A percentile compares a stretch with the other conserved stretches of the same genome.
Evolutionary conservation across 2,797 vertebrate species (phyloP).

Genomic region (Periparus ater): DNA sequence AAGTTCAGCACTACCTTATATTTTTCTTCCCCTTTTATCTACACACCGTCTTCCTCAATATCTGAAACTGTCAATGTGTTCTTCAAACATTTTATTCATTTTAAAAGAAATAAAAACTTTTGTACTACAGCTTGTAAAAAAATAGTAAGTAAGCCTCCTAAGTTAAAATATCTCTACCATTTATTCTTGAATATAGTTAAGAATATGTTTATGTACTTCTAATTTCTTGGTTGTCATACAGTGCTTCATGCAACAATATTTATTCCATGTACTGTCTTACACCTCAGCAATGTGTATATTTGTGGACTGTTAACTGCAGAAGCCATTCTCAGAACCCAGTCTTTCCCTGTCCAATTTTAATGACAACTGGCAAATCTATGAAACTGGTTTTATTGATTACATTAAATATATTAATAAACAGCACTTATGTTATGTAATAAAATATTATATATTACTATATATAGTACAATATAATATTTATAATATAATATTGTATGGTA

Average conservation of each 20-base stretch:
- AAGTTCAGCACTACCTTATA: neutral
- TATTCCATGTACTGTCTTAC: neutral
- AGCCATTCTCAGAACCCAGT: neutral
- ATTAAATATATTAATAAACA: neutral
- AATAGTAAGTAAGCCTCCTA: neutral
- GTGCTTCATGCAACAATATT: neutral
- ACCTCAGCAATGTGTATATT: neutral
- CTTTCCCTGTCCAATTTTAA: neutral
- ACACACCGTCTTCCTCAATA: neutral
- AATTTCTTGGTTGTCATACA: neutral
- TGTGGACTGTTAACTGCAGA: neutral
- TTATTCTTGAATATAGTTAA: neutral
- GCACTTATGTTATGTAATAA: too few species aligned
- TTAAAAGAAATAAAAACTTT: neutral
- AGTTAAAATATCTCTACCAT: neutral
- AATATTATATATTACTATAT: neutral
- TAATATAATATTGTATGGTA: neutral
- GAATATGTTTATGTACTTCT: neutral
- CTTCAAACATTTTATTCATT: neutral
- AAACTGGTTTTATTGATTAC: neutral
- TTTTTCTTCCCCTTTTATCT: neutral
- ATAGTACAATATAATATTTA: neutral
- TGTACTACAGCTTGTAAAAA: neutral
- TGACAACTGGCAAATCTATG: neutral
- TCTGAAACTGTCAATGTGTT: neutral